Evolutionary conservation across 2,797 vertebrate species (phyloP), one percentile per base, ranked within the genome.

Genomic region (Gallinago stenura): DNA sequence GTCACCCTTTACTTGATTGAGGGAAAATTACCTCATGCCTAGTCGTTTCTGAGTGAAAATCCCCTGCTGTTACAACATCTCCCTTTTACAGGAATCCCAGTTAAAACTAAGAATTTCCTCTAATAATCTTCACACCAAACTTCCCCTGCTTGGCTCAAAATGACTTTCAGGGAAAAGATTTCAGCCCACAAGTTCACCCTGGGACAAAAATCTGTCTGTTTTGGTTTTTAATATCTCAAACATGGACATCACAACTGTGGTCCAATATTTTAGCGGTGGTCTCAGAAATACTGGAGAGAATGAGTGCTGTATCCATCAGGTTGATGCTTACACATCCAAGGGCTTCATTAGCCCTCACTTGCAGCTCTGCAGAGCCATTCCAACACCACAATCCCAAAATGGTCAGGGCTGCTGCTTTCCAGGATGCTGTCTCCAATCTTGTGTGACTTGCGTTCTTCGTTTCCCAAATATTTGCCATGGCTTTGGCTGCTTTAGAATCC

Each of bases 11-110:
- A 33, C 30, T 81, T 30, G 60, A 82, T 7, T 45, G 70, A 91
- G 35, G 69, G 56, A 91, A 93, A 93, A 91, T 91, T 80, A 87
- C 91, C 75, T 96, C 95, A 93, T 91, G 95, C 41, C 33, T 61
- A 26, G 57, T 83, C 3, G 14, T 33, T 65, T 43, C 50, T 69
- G 65, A 70, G 93, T 87, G 91, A 96, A 96, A 96, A 95, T 93
- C 91, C 95, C 95, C 95, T 54, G 75, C 45, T 83, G 61, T 96
- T 95, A 91, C 95, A 87, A 95, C 93, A 96, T 95, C 93, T 94
- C 89, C 88, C 56, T 95, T 91, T 96, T 96, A 95, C 95, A 91
- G 91, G 95, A 96, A 96, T 91, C 79, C 61, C 70, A 69, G 85
- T 81, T 78, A 84, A 95, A 89, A 50, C 19, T 14, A 81, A 87